These are phyloP conservation scores for Vespertilio murinus DNA, from an alignment of 2,797 vertebrate genomes.

Conservation along the genomic window DNA sequence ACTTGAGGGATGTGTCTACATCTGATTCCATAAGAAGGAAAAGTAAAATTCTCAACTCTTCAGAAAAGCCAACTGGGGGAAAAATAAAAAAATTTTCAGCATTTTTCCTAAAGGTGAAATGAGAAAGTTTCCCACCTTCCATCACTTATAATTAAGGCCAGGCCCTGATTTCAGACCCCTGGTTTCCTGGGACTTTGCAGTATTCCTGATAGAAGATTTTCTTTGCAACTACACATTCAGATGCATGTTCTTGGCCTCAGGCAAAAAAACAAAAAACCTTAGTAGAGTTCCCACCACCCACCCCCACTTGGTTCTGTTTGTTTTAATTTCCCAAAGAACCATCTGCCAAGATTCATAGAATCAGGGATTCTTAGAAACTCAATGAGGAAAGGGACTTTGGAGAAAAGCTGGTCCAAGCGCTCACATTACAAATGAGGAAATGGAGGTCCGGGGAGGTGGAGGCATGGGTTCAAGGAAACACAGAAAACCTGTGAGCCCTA, in stretches of 20 bases:
- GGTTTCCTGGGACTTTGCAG: neutral
- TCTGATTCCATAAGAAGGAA: neutral
- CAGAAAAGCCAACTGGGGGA: neutral
- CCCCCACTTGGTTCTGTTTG: neutral
- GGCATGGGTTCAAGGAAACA: neutral
- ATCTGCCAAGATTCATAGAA: constrained; percentile 43
- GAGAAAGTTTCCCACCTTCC: neutral
- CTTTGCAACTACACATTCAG: constrained; percentile 38
- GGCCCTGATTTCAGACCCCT: neutral
- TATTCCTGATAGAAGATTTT: neutral
- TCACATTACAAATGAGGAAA: neutral
- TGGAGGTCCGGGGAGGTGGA: neutral
- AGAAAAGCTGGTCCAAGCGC: neutral
- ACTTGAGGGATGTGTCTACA: neutral
- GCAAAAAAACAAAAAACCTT: constrained; percentile 53
- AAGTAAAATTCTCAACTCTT: neutral
- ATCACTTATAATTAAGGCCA: constrained; percentile 34
- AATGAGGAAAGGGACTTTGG: neutral
- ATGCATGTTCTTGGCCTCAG: constrained; percentile 44
- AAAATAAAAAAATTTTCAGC: neutral
- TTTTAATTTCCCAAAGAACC: constrained; percentile 70
- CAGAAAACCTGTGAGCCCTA: neutral
- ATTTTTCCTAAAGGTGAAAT: constrained; percentile 43
- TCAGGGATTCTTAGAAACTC: constrained; percentile 50
- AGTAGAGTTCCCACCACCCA: neutral